Percentiles rank a stretch among this genome's conserved stretches.
Conservation (phyloP, 2,797 vertebrate species). For the Sebastiscus tertius region DNA sequence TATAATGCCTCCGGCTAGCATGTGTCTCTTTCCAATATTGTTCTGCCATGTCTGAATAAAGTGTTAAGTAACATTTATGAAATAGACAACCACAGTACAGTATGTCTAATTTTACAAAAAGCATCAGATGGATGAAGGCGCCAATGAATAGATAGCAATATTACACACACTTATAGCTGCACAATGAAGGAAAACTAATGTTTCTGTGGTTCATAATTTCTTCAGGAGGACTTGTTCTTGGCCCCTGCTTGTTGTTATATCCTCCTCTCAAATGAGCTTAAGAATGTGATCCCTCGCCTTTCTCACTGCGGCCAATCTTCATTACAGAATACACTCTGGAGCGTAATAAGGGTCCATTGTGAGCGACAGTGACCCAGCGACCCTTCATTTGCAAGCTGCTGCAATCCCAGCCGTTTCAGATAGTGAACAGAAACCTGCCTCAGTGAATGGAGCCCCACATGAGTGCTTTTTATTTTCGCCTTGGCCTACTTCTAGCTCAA, state of each 20-base stretch:
- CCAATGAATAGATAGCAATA: not conserved
- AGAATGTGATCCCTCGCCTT: constrained; percentile 12
- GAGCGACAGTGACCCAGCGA: constrained; percentile 34
- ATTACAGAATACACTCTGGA: constrained; percentile 39
- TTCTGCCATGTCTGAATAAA: not conserved
- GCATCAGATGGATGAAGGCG: not conserved
- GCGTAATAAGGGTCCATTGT: constrained; percentile 30
- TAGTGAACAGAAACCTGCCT: constrained; percentile 27
- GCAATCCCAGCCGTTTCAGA: constrained; percentile 19
- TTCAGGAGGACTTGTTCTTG: not conserved
- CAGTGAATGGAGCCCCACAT: constrained; percentile 15
- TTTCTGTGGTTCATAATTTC: not conserved
- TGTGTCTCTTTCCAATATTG: not conserved
- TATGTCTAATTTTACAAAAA: not conserved
- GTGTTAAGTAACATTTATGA: not conserved
- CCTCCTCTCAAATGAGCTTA: not conserved
- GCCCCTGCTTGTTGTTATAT: not conserved
- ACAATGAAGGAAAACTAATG: not conserved
- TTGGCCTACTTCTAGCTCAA: constrained; percentile 69
- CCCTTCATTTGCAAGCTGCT: constrained; percentile 45
- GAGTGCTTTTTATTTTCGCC: constrained; percentile 46
- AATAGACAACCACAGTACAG: not conserved
- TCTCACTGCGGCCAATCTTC: constrained; percentile 20
- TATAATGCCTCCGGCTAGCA: not conserved
- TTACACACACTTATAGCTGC: not conserved